Evolutionary conservation across 2,113 vertebrate species (phyloP), one percentile per base, ranked within the genome.

Genomic region (Alectura lathami): DNA sequence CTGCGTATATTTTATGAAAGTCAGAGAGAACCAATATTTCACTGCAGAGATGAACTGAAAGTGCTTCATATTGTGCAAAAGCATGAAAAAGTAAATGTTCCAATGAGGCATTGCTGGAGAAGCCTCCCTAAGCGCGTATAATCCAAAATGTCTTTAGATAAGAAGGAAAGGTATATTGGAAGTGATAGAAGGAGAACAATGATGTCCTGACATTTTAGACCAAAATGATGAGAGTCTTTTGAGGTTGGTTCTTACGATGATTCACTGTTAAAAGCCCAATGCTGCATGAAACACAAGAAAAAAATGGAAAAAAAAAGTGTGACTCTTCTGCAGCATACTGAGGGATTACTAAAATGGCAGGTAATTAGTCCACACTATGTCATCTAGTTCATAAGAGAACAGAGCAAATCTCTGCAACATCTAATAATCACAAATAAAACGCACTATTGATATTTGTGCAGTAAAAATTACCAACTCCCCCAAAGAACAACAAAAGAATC

Each of bases 371-470:
- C 70, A 62, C 21, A 8, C 50, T 64, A 47, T 91, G 76, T 73
- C 51, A 16, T 56, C 29, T 53, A 34, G 60, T 32, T 85, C 73
- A 13, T 59, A 48, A 80, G 75, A 78, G 82, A 91, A 45, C 22
- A 43, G 50, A 68, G 38, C 7, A 40, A 89, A 93, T 69, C 74
- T 77, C 57, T 53, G 74, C 38, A 68, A 70, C 93, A 77, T 72
- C 70, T 93, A 92, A 89, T 88, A 9, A 83, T 68, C 72, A 77
- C 56, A 77, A 94, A 91, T 63, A 79, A 95, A 48, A n/a, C 83
- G 34, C 82, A 24, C 42, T 67, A 50, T 75, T 69, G 54, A 24
- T 78, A 50, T 74, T 94, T 88, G 64, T 14, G 1, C 66, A 70
- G 79, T 13, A 80, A 92, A 86, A 93, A 79, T 64, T 48, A 57